Evolutionary conservation across 1,140 invertebrate genomes (phyloP).

Genomic region (Drosophila rufa): DNA sequence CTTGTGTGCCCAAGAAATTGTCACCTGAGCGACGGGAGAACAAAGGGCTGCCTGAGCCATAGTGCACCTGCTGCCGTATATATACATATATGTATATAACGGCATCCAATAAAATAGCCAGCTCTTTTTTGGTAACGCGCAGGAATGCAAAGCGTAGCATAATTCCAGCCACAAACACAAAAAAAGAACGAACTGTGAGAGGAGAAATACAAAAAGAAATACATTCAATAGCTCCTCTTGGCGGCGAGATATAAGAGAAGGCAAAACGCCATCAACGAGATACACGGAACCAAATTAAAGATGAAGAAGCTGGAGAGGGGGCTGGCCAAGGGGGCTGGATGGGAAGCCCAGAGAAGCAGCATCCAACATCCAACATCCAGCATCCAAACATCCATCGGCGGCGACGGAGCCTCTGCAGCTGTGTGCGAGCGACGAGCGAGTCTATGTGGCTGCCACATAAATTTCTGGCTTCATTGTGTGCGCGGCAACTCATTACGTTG

Average conservation of each 20-base stretch:
- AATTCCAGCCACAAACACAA: constrained; percentile 63
- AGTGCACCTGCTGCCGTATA: constrained; percentile 47
- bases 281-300: constrained; percentile 83
- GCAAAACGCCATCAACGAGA: constrained; percentile 82
- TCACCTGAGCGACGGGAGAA: constrained; percentile 36
- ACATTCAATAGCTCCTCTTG: constrained; percentile 63
- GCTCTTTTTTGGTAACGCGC: constrained; percentile 28
- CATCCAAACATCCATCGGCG: constrained; percentile 7
- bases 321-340: background rate
- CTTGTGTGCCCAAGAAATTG: constrained; percentile 66
- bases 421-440: constrained; percentile 48
- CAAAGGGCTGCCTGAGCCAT: constrained; percentile 15
- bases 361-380: constrained; percentile 1
- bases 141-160: constrained; percentile 79
- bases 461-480: constrained; percentile 59
- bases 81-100: constrained; percentile 36
- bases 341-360: constrained; percentile 10
- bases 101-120: constrained; percentile 28
- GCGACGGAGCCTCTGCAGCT: constrained; percentile 28
- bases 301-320: constrained; percentile 66
- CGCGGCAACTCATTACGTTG: constrained; percentile 63
- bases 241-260: constrained; percentile 80
- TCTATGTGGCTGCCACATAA: constrained; percentile 80
- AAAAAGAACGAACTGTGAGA: constrained; percentile 22
- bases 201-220: constrained; percentile 40